Percentiles rank a stretch among this genome's conserved stretches.
Conservation (phyloP, 2,797 vertebrate genomes). For the Gephyroberyx darwinii region DNA sequence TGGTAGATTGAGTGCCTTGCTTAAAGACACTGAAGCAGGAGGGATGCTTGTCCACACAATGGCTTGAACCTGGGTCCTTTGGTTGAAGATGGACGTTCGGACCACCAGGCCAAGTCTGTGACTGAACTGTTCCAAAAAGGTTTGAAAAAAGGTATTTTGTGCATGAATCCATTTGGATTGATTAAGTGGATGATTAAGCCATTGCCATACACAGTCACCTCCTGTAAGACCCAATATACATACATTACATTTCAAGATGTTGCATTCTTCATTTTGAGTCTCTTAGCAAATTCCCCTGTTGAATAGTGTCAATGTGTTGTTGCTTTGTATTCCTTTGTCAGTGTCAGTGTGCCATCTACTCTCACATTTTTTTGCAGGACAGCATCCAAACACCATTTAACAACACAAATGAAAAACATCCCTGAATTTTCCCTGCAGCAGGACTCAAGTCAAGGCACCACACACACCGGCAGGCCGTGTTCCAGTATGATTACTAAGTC, state of each 20-base stretch:
- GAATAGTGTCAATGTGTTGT: neutral
- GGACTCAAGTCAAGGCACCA: slow-evolving; percentile 79
- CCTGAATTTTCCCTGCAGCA: slow-evolving; percentile 65
- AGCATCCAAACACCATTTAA: slow-evolving; percentile 35
- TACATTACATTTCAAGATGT: neutral
- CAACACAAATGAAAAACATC: slow-evolving; percentile 57
- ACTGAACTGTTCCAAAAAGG: neutral
- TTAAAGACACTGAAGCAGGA: too few species aligned
- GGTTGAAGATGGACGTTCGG: too few species aligned
- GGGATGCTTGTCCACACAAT: too few species aligned
- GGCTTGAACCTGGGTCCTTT: too few species aligned
- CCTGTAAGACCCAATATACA: neutral
- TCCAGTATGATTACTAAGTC: slow-evolving; percentile 42
- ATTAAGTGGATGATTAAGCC: neutral
- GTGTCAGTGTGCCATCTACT: slow-evolving; percentile 4
- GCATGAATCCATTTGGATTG: neutral
- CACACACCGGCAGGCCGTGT: slow-evolving; percentile 19
- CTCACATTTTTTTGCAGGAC: slow-evolving; percentile 20
- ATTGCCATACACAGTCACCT: too few species aligned
- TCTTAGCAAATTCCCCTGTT: neutral
- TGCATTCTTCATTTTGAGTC: neutral
- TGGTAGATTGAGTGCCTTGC: too few species aligned
- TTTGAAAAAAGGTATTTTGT: neutral
- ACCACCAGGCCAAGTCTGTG: neutral
- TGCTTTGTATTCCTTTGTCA: slow-evolving; percentile 3